These are phyloP conservation scores for Leucoma salicis DNA, from an alignment of 2,888 invertebrate species.

Conservation along the genomic window DNA sequence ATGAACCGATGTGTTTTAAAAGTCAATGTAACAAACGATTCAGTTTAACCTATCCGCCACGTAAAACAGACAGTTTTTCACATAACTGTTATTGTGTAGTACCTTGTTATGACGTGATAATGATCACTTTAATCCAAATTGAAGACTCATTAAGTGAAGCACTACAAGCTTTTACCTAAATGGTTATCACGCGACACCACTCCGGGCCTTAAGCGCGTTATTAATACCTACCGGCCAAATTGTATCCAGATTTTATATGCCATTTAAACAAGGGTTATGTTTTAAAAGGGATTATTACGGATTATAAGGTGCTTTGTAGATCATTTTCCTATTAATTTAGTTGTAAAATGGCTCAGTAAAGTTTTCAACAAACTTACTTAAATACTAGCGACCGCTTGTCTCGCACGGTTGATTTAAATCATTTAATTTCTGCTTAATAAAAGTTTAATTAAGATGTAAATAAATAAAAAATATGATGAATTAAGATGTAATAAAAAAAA, in stretches of 20 bases:
- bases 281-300: constrained; percentile 17
- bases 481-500: too few relatives aligned
- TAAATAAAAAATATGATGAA: too few relatives aligned
- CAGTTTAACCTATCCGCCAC: too few relatives aligned
- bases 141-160: constrained; percentile 42
- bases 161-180: constrained; percentile 52
- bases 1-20: too few relatives aligned
- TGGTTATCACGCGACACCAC: constrained; percentile 39
- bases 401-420: too few relatives aligned
- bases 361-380: too few relatives aligned
- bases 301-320: background rate
- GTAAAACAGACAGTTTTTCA: background rate
- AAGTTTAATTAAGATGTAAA: too few relatives aligned
- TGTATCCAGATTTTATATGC: constrained; percentile 24
- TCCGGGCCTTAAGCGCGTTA: constrained; percentile 24
- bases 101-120: constrained; percentile 32
- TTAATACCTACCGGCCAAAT: constrained; percentile 27
- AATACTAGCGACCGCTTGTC: too few relatives aligned
- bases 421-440: too few relatives aligned
- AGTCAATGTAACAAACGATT: too few relatives aligned
- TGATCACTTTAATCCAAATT: constrained; percentile 47
- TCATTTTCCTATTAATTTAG: background rate
- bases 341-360: background rate
- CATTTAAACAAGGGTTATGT: constrained; percentile 14
- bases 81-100: constrained; percentile 20